Conservation (phyloP, 2,113 vertebrate genomes). For the Redunca redunca region DNA sequence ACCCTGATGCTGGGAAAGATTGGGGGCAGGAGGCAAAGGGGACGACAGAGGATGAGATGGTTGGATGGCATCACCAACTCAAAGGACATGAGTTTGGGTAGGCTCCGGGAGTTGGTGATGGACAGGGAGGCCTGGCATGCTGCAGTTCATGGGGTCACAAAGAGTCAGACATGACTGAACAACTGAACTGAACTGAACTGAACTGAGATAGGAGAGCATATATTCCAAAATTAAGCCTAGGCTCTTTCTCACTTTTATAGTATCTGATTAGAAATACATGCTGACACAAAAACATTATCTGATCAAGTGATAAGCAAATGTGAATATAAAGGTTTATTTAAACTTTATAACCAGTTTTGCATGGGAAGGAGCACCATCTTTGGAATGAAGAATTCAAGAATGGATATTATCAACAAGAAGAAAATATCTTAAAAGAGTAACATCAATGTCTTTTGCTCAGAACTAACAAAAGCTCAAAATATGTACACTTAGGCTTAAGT, state of each 20-base stretch:
- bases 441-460: background rate
- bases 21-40: too few relatives aligned
- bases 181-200: background rate
- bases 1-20: too few relatives aligned
- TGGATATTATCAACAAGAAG: background rate
- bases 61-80: too few relatives aligned
- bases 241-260: background rate
- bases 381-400: background rate
- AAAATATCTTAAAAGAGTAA: background rate
- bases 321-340: background rate
- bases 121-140: background rate
- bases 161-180: background rate
- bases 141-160: background rate
- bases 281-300: background rate
- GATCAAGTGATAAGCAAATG: background rate
- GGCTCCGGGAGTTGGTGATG: background rate
- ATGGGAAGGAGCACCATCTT: background rate
- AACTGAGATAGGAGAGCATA: background rate
- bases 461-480: background rate
- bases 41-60: accelerated
- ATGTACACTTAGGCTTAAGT: background rate
- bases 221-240: background rate
- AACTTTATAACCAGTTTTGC: background rate
- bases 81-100: background rate
- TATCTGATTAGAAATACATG: background rate